These are phyloP conservation scores for Mycalesis mineus DNA, from an alignment of 2,888 invertebrate genomes.

Conservation along the genomic window DNA sequence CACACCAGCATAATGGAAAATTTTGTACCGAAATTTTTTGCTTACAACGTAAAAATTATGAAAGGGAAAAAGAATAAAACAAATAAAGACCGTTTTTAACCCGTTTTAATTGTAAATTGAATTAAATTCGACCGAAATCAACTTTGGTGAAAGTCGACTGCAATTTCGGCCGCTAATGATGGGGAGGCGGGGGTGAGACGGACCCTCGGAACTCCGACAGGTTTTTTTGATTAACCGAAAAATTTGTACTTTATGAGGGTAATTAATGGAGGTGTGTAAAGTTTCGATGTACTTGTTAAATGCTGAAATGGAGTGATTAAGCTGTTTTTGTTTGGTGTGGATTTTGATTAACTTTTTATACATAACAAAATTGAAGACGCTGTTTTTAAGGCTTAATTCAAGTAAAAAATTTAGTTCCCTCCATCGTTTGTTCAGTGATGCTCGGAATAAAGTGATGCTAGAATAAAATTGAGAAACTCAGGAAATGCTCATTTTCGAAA, in stretches of 20 bases:
- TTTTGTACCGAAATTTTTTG: too few species aligned
- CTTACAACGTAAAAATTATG: too few species aligned
- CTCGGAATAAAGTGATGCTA: too few species aligned
- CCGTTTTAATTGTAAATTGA: conserved; percentile 72
- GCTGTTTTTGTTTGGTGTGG: conserved; percentile 34
- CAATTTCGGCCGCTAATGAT: conserved; percentile 58
- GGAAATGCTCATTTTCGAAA: too few species aligned
- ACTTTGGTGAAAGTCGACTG: conserved; percentile 48
- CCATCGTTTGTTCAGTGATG: too few species aligned
- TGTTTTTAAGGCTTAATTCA: too few species aligned
- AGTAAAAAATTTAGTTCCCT: too few species aligned
- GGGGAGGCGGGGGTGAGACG: conserved; percentile 36
- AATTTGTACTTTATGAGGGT: conserved; percentile 48
- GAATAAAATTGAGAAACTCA: too few species aligned
- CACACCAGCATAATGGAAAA: too few species aligned
- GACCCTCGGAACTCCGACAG: conserved; percentile 50
- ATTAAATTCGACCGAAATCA: conserved; percentile 67
- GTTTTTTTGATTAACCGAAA: conserved; percentile 66
- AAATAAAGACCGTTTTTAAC: conserved; percentile 59
- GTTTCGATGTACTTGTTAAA: conserved; percentile 34
- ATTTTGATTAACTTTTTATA: conserved; percentile 36
- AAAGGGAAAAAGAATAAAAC: conserved; percentile 62
- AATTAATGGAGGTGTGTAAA: conserved; percentile 58
- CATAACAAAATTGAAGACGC: too few species aligned
- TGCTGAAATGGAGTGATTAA: conserved; percentile 41